These are phyloP conservation scores for Agrotis puta DNA, from an alignment of 2,888 invertebrate genomes.

Conservation along the genomic window DNA sequence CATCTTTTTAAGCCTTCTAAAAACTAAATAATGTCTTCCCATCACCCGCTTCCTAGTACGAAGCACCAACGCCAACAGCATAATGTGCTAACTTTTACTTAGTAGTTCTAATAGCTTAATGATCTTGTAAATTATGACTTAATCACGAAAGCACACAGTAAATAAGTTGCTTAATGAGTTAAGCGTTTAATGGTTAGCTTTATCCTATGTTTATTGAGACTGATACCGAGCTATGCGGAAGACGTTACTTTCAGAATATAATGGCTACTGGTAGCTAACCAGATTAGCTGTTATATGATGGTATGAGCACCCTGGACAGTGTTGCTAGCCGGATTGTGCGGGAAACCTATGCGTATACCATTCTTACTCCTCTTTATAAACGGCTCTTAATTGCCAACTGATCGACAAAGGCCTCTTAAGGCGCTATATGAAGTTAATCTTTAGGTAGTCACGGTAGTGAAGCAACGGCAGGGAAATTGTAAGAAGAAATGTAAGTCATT, in stretches of 20 bases:
- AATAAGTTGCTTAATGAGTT: constrained; percentile 34
- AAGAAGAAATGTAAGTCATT: no score
- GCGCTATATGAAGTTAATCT: no score
- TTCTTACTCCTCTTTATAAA: no score
- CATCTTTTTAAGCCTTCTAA: neutral
- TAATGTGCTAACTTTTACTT: constrained; percentile 35
- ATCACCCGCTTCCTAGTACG: neutral
- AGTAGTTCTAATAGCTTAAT: constrained; percentile 31
- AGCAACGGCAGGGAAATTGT: no score
- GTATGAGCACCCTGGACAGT: neutral
- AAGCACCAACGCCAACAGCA: constrained; percentile 12
- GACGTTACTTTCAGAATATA: constrained; percentile 10
- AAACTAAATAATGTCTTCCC: constrained; percentile 26
- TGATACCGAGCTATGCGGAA: constrained; percentile 38
- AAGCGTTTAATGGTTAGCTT: constrained; percentile 36
- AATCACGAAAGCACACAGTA: constrained; percentile 38
- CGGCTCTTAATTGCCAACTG: no score
- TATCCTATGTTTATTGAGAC: constrained; percentile 43
- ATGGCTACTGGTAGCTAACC: neutral
- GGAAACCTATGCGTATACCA: no score
- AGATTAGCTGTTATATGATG: constrained; percentile 8
- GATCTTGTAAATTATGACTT: constrained; percentile 38
- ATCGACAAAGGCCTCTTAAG: no score
- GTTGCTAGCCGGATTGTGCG: neutral
- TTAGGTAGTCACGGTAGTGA: no score